Evolutionary conservation across 2,113 vertebrate species (phyloP).

Genomic region (Poicephalus gulielmi): DNA sequence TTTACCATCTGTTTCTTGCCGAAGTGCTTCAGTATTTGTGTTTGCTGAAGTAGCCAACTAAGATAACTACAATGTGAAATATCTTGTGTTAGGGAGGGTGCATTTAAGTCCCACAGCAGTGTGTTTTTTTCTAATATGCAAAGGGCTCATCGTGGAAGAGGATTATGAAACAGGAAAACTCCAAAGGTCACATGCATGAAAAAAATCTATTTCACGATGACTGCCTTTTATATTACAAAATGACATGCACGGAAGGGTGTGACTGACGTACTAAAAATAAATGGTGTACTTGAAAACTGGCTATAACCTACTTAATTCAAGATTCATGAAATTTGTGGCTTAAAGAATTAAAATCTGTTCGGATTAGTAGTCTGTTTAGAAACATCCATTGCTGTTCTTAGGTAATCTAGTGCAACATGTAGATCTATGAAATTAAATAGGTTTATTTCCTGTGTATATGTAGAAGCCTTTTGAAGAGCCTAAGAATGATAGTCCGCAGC

Average conservation of each 20-base stretch:
- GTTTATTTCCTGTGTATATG: background rate
- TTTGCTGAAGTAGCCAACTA: background rate
- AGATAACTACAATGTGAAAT: background rate
- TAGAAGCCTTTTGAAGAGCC: slow-evolving; percentile 69
- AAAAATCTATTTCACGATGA: background rate
- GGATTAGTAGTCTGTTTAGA: background rate
- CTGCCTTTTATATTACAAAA: background rate
- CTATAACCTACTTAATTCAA: background rate
- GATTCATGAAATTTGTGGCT: background rate
- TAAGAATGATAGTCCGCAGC: slow-evolving; percentile 74
- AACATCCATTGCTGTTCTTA: background rate
- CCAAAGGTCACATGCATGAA: background rate
- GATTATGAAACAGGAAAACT: background rate
- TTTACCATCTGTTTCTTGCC: background rate
- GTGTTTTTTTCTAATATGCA: background rate
- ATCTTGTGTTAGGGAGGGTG: background rate
- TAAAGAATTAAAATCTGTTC: background rate
- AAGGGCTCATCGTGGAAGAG: background rate
- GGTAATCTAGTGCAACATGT: background rate
- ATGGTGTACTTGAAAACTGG: background rate
- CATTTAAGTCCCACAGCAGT: background rate
- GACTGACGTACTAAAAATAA: background rate
- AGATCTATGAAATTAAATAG: background rate
- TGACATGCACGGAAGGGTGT: background rate
- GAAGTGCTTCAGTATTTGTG: background rate